Evolutionary conservation across 2,113 vertebrate species (phyloP), one percentile per base, ranked within the genome.

Genomic region (Pavo muticus): DNA sequence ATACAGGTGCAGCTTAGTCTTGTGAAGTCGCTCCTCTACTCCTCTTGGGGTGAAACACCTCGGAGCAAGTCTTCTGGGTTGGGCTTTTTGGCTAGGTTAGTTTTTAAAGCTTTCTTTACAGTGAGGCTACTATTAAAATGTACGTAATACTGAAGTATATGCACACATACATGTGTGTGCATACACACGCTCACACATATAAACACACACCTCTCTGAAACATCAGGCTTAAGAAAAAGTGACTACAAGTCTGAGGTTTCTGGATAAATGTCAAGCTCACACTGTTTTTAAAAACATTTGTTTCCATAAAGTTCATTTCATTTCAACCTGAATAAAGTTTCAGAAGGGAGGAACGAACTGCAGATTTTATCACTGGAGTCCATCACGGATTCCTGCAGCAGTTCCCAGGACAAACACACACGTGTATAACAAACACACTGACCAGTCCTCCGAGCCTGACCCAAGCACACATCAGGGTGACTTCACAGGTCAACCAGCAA

Each of bases 1-100:
- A n/a, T 3, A 15, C 4, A 9, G 5, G 1, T 0, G 1, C 9
- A 21, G 19, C 15, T 65, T 4, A 52, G 57, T 10, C 44, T n/a
- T 30, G 40, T 23, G 25, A n/a, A 56, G 29, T 16, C 37, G 30
- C 27, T 40, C 23, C 23, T 67, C 39, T 44, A 5, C 23, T 52
- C 35, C 32, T 18, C 9, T 0, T 45, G 42, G 42, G 48, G 29
- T 42, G 65, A 78, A 78, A 82, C 11, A 45, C 10, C 48, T 39
- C 0, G 4, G 25, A 87, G 24, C 3, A 27, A 64, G 25, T 8
- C 14, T 35, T 63, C 23, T 64, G 8, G 9, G 19, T n/a, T 23
- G 13, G 9, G 21, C 8, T 37, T 40, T 45, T 57, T 63, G 44
- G 29, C 16, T 1, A 27, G 29, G 15, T 56, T 56, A 18, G 27